phyloP scores from a whole-genome alignment of 2,113 vertebrate genomes.

The Pelecanus crispus region DNA sequence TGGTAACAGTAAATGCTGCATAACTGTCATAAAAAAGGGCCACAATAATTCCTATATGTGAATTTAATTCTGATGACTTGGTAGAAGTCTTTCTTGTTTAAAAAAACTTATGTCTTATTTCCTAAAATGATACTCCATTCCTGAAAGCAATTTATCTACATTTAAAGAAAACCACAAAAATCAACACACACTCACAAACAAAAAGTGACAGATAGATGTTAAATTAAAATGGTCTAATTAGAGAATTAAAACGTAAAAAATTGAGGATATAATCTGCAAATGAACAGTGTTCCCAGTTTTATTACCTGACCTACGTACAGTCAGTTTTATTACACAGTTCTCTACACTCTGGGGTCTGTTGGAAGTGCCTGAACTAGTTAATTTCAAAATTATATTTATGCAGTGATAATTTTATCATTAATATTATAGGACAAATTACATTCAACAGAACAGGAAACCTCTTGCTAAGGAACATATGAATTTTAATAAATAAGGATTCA shows the following conservation, averaged over 20 bases:
- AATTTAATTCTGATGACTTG: background rate
- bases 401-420: conserved; percentile 60
- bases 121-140: background rate
- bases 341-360: background rate
- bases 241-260: background rate
- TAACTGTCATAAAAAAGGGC: background rate
- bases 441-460: conserved; percentile 3
- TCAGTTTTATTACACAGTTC: background rate
- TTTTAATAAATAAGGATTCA: conserved; percentile 71
- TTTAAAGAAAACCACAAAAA: background rate
- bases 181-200: background rate
- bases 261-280: background rate
- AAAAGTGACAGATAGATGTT: background rate
- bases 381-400: conserved; percentile 59
- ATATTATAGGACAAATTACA: conserved; percentile 29
- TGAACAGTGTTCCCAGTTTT: background rate
- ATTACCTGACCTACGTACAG: background rate
- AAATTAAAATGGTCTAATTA: background rate
- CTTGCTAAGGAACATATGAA: conserved; percentile 65
- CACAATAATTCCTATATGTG: background rate
- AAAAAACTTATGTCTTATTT: background rate
- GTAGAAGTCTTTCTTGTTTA: background rate
- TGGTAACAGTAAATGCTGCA: background rate
- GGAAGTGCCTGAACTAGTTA: conserved; percentile 43
- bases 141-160: background rate